Percentiles rank a stretch among this genome's conserved stretches.
Conservation (phyloP, 1,140 invertebrate genomes). For the Zophobas morio region DNA sequence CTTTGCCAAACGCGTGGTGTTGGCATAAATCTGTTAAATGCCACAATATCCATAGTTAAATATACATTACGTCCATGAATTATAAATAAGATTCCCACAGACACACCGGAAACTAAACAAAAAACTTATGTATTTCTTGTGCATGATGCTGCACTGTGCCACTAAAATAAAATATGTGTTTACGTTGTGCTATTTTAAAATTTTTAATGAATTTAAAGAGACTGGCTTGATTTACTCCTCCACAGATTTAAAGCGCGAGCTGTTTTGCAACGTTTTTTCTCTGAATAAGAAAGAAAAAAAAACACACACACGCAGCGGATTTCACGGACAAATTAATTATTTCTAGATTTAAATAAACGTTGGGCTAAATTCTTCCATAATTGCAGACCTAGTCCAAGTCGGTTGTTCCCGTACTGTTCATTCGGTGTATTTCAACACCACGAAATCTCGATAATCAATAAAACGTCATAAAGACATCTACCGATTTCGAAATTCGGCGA, state of each 20-base stretch:
- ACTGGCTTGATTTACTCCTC: background rate
- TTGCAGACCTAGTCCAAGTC: background rate
- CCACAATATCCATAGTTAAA: slow-evolving; percentile 23
- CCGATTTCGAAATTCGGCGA: too few species aligned
- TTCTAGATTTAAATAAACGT: background rate
- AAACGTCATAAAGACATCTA: too few species aligned
- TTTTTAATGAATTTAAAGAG: slow-evolving; percentile 2
- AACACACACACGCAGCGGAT: slow-evolving; percentile 3
- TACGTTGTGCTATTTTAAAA: slow-evolving; percentile 29
- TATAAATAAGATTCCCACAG: slow-evolving; percentile 43
- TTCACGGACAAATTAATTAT: slow-evolving; percentile 38
- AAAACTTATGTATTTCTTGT: slow-evolving; percentile 18
- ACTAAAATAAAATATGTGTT: slow-evolving; percentile 35
- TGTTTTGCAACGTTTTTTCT: too few species aligned
- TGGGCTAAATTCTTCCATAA: too few species aligned
- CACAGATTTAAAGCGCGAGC: too few species aligned
- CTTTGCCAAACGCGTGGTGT: slow-evolving; percentile 31
- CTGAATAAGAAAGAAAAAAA: background rate
- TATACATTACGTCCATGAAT: slow-evolving; percentile 16
- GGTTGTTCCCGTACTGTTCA: background rate
- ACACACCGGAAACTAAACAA: slow-evolving; percentile 42
- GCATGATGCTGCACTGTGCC: slow-evolving; percentile 8
- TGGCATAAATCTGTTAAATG: slow-evolving; percentile 31
- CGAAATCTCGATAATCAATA: too few species aligned
- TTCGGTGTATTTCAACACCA: too few species aligned